phyloP scores from a whole-genome alignment of 1,140 invertebrate species.

The Drosophila tropicalis region DNA sequence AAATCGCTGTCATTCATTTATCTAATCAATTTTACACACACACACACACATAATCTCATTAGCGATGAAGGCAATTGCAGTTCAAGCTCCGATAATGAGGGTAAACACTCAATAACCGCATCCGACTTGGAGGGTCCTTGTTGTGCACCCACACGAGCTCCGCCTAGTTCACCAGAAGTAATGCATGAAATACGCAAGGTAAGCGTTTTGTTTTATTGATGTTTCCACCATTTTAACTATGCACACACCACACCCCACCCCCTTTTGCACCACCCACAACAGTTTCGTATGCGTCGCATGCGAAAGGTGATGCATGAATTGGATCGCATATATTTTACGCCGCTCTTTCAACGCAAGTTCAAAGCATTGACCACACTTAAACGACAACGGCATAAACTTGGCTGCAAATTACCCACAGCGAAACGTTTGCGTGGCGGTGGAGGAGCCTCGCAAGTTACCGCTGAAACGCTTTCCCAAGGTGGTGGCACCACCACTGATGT shows the following conservation, averaged over 20 bases:
- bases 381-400: conserved; percentile 57
- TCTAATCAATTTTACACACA: conserved; percentile 4
- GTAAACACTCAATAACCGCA: conserved; percentile 69
- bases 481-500: neutral
- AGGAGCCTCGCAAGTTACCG: neutral
- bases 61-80: conserved; percentile 92
- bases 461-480: too few relatives aligned
- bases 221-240: neutral
- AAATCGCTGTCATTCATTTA: neutral
- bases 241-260: neutral
- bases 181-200: conserved; percentile 78
- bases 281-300: conserved; percentile 74
- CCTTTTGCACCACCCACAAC: neutral
- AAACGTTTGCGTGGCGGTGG: conserved; percentile 45
- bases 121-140: conserved; percentile 82
- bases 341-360: conserved; percentile 74
- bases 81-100: conserved; percentile 84
- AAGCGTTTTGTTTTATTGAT: conserved; percentile 14
- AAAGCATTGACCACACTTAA: conserved; percentile 60
- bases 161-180: conserved; percentile 85
- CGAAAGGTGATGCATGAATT: conserved; percentile 77
- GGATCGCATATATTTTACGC: conserved; percentile 78
- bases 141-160: conserved; percentile 83
- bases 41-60: neutral
- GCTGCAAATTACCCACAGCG: conserved; percentile 1